phyloP scores from a whole-genome alignment of 2,797 vertebrate species.

The Carduelis carduelis region DNA sequence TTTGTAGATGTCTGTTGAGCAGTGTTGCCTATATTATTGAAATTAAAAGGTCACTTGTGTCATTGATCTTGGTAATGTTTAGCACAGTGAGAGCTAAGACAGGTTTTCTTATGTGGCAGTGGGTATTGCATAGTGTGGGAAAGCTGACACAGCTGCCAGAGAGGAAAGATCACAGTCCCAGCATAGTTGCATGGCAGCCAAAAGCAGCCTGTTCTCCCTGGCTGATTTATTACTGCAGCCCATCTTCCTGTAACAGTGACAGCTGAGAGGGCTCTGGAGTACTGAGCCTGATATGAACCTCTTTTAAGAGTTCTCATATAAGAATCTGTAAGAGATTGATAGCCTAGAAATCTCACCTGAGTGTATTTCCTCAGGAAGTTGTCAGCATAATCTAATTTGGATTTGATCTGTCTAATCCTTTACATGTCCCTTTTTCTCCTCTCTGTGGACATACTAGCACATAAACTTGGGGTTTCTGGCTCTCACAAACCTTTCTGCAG shows the following conservation, averaged over 20 bases:
- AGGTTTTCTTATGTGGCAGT: not conserved
- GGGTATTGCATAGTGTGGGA: not conserved
- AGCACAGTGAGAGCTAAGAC: not conserved
- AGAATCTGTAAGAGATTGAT: not conserved
- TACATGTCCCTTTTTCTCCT: not conserved
- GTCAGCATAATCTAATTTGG: not conserved
- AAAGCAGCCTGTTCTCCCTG: not conserved
- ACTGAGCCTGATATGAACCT: not conserved
- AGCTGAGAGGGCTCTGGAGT: not conserved
- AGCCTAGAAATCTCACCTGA: not conserved
- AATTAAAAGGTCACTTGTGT: slow-evolving; percentile 28
- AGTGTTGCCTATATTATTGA: slow-evolving; percentile 10
- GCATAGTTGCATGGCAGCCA: not conserved
- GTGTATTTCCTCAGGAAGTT: not conserved
- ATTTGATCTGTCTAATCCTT: not conserved
- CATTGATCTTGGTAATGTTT: slow-evolving; percentile 23
- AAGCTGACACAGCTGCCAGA: not conserved
- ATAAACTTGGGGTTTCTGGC: not conserved
- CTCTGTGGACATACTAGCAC: not conserved
- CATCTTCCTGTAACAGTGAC: not conserved
- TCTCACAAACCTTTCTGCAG: not conserved
- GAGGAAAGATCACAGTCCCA: not conserved
- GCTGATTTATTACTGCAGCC: not conserved
- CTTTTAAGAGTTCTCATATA: not conserved
- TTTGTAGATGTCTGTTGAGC: not conserved